These are phyloP conservation scores for Teleopsis dalmanni DNA, from an alignment of 1,140 invertebrate genomes.

Conservation along the genomic window DNA sequence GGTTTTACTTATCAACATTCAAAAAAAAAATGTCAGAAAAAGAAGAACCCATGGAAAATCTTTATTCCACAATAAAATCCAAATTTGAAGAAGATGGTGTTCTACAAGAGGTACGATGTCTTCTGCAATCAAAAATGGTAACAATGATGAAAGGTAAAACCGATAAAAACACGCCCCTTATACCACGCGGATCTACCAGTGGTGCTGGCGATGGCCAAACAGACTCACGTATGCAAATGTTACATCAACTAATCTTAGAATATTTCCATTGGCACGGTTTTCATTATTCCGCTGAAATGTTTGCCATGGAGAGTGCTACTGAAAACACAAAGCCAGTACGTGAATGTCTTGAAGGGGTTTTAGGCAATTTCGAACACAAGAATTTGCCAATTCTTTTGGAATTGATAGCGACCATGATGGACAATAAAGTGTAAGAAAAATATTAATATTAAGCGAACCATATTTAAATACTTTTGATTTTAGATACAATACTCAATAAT, in stretches of 20 bases:
- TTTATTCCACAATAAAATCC: conserved; percentile 12
- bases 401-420: conserved; percentile 4
- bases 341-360: neutral
- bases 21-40: too few species aligned
- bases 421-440: too few species aligned
- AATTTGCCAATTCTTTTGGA: conserved; percentile 11
- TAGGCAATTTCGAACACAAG: conserved; percentile 7
- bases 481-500: too few species aligned
- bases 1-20: too few species aligned
- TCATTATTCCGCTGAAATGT: conserved; percentile 16
- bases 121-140: conserved; percentile 13
- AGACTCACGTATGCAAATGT: conserved; percentile 1
- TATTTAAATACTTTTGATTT: too few species aligned
- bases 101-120: conserved; percentile 11
- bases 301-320: conserved; percentile 8
- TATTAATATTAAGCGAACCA: too few species aligned
- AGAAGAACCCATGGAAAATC: conserved; percentile 11
- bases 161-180: neutral
- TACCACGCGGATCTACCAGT: neutral
- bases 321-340: conserved; percentile 7
- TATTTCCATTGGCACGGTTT: conserved; percentile 17
- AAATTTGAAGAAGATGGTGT: conserved; percentile 13
- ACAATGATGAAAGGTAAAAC: conserved; percentile 12
- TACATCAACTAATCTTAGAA: conserved; percentile 16
- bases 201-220: neutral